phyloP scores from a whole-genome alignment of 2,888 invertebrate genomes.

The Camponotus fellah region DNA sequence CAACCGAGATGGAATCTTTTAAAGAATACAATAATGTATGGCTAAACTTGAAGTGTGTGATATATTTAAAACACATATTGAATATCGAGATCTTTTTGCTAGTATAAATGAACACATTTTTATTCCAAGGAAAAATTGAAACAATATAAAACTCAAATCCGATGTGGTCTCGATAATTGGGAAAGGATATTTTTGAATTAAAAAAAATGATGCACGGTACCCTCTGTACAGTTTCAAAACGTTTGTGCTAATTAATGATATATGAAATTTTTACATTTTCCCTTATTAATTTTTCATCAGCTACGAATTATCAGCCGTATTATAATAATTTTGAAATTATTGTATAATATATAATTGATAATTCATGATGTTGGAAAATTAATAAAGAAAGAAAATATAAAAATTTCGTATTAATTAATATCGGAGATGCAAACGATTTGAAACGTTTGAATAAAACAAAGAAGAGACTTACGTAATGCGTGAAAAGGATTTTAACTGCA shows the following conservation, averaged over 20 bases:
- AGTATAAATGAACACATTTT: background rate
- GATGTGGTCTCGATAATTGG: too few relatives aligned
- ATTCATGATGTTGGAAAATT: background rate
- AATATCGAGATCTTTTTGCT: background rate
- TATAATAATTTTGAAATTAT: background rate
- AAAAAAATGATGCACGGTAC: too few relatives aligned
- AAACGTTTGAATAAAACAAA: slow-evolving; percentile 42
- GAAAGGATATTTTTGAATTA: too few relatives aligned
- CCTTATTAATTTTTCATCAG: too few relatives aligned
- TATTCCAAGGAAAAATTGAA: background rate
- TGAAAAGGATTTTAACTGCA: slow-evolving; percentile 45
- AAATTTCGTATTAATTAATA: slow-evolving; percentile 2
- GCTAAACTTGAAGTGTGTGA: background rate
- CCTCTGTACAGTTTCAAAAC: too few relatives aligned
- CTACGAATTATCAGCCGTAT: too few relatives aligned
- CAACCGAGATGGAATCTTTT: background rate
- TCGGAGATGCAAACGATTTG: slow-evolving; percentile 1
- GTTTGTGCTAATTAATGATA: too few relatives aligned
- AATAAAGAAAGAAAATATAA: background rate
- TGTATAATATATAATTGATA: background rate
- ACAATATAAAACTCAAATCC: background rate
- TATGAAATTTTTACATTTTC: too few relatives aligned
- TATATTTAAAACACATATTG: background rate
- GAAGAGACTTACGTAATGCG: slow-evolving; percentile 35
- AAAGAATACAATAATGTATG: background rate